Base-by-base conservation (phyloP, 1,140 invertebrate genomes). In the Phocides pigmalion region DNA sequence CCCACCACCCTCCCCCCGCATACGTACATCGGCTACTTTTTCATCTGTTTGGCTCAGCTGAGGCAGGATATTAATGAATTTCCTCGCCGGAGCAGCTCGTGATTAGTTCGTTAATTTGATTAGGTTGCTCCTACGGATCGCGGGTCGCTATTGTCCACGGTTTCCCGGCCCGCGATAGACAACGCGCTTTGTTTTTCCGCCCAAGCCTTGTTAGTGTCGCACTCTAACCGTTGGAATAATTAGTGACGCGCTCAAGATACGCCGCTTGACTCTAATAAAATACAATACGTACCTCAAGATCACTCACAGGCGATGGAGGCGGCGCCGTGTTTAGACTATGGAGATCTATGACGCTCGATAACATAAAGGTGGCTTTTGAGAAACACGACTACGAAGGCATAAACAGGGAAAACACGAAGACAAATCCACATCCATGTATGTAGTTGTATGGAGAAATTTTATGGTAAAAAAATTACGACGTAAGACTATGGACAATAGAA, bases 41-140 rank as follows among this genome's bases (percentile, higher is more conserved):
- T 80, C 75, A 75, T 83, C 79, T 68, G 69, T 70, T 72, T 68
- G 72, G 53, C 70, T 56, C 19, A 42, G 64, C 66, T 72, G 63
- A 71, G 72, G 72, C 84, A 89, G 87, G 87, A 89, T 87, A 89
- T 89, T 89, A 89, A 84, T 86, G 84, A 81, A 89, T 89, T 89
- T 89, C 87, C 87, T 83, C 79, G 68, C 70, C 74, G 64, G 62
- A 82, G 70, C 77, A 66, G 69, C 71, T 63, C 72, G 76, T 76
- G 80, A 89, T 89, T 86, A 84, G 84, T 85, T 83, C 76, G 77
- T 56, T 87, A 85, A 89, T 87, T 75, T 76, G 78, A 87, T 89
- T 87, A 89, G 76, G 68, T 75, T 53, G 70, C 79, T 75, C 64
- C 72, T 74, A 67, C 56, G 68, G 74, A 63, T 62, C 54, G 66